Evolutionary conservation across 2,888 invertebrate species (phyloP).

Genomic region (Brachyptera putata): DNA sequence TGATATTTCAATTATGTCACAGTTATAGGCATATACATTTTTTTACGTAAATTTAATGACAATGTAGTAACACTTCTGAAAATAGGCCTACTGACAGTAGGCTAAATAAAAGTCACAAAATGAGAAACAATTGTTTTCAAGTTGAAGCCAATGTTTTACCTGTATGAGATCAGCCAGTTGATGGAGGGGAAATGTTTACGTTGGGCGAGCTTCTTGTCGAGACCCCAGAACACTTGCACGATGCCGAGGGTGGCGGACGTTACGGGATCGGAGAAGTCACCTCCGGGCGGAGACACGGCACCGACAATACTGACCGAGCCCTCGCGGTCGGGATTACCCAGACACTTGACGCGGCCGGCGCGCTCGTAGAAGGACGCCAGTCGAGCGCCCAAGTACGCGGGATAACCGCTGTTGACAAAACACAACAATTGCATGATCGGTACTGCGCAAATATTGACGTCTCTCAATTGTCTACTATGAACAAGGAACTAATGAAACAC

Average conservation of each 20-base stretch:
- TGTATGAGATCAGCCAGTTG: conserved; percentile 99
- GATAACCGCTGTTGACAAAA: conserved; percentile 77
- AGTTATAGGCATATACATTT: too few relatives aligned
- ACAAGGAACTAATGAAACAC: too few relatives aligned
- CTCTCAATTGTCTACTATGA: too few relatives aligned
- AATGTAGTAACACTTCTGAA: too few relatives aligned
- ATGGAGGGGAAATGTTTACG: conserved; percentile 99
- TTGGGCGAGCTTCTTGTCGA: conserved; percentile 98
- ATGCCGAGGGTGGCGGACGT: conserved; percentile 98
- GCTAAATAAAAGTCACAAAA: too few relatives aligned
- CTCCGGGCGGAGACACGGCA: conserved; percentile 99
- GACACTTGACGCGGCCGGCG: conserved; percentile 94
- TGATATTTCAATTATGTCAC: too few relatives aligned
- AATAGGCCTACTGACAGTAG: too few relatives aligned
- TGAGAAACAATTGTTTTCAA: too few relatives aligned
- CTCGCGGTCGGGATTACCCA: conserved; percentile 97
- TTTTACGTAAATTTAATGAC: too few relatives aligned
- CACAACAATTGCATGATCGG: too few relatives aligned
- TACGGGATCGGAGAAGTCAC: conserved; percentile 99
- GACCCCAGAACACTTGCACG: conserved; percentile 99
- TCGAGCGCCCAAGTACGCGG: conserved; percentile 96
- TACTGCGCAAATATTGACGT: too few relatives aligned
- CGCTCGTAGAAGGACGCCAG: conserved; percentile 99
- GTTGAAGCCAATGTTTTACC: too few relatives aligned
- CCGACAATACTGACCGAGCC: conserved; percentile 99